These are phyloP conservation scores for Tetrao urogallus DNA, from an alignment of 2,113 vertebrate genomes.

Conservation along the genomic window DNA sequence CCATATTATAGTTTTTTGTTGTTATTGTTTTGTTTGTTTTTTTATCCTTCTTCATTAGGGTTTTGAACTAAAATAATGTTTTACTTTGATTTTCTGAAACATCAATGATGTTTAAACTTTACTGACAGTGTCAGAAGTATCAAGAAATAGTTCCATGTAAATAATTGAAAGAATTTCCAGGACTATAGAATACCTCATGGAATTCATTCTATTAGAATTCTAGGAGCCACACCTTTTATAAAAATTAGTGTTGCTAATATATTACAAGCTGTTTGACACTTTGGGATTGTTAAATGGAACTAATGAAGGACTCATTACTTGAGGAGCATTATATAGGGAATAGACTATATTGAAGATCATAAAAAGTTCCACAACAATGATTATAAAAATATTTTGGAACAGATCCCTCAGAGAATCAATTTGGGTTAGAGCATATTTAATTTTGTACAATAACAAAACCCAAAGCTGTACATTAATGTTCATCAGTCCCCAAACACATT, in stretches of 20 bases:
- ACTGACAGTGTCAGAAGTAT: neutral
- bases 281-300: constrained; percentile 38
- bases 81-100: neutral
- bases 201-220: neutral
- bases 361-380: constrained; percentile 45
- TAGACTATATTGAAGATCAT: neutral
- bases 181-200: neutral
- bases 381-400: constrained; percentile 64
- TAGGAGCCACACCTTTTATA: neutral
- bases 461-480: constrained; percentile 25
- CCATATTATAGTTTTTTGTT: neutral
- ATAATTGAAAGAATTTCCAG: neutral
- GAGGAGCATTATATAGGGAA: constrained; percentile 13
- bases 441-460: constrained; percentile 49
- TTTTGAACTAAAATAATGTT: neutral
- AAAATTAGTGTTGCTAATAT: neutral
- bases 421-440: constrained; percentile 2
- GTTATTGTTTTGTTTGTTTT: too few species aligned
- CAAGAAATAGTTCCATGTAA: neutral
- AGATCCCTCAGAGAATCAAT: constrained; percentile 38
- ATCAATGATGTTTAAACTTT: neutral
- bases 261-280: neutral
- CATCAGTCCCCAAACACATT: neutral
- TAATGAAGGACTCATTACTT: constrained; percentile 49
- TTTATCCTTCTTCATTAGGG: neutral